A percentile compares a stretch with the other conserved stretches of the same genome.
phyloP scores from a whole-genome alignment of 2,888 invertebrate species.

The Sceliomorpha sp. region DNA sequence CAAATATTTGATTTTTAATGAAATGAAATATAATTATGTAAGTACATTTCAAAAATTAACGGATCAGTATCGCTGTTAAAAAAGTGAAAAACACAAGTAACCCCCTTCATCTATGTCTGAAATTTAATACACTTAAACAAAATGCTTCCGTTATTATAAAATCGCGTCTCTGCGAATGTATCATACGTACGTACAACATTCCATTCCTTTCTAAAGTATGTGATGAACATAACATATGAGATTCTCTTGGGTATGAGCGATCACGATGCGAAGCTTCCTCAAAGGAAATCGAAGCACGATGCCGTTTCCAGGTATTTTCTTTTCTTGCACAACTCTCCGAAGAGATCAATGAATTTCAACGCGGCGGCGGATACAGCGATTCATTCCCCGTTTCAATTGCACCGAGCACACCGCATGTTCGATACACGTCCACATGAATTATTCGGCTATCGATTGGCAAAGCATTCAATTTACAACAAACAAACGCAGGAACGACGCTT shows the following conservation, averaged over 20 bases:
- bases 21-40: too few species aligned
- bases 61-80: too few species aligned
- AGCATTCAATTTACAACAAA: constrained; percentile 27
- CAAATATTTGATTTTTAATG: too few species aligned
- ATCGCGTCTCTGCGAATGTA: too few species aligned
- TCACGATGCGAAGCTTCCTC: constrained; percentile 17
- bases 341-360: constrained; percentile 31
- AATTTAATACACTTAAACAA: too few species aligned
- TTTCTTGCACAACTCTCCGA: constrained; percentile 22
- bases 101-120: too few species aligned
- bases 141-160: too few species aligned
- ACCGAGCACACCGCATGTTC: constrained; percentile 10
- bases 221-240: constrained; percentile 11
- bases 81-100: too few species aligned
- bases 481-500: constrained; percentile 8
- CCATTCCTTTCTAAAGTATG: constrained; percentile 10
- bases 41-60: too few species aligned
- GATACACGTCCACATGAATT: constrained; percentile 18
- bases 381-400: constrained; percentile 29
- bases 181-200: too few species aligned
- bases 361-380: constrained; percentile 19
- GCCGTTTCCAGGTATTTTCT: constrained; percentile 7
- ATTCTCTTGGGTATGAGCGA: constrained; percentile 17
- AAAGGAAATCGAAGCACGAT: constrained; percentile 28
- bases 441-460: constrained; percentile 24